Percentiles rank a stretch among this genome's conserved stretches.
Conservation (phyloP, 2,888 invertebrate genomes). For the Cybosia mesomella region DNA sequence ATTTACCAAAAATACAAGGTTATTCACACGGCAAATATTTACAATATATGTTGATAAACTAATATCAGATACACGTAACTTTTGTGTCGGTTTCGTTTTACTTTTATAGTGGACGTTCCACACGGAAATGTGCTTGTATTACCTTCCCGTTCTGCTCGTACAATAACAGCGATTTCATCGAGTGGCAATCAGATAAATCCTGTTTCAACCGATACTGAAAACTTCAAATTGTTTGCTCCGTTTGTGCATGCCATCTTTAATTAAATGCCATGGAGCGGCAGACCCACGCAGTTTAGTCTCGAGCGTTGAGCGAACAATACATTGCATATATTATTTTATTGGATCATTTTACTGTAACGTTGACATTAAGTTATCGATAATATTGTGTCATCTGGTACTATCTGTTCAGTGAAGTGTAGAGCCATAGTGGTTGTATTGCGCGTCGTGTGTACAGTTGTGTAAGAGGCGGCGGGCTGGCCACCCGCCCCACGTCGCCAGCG, state of each 20-base stretch:
- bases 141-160: slow-evolving; percentile 27
- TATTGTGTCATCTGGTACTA: slow-evolving; percentile 52
- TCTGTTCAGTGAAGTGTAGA: slow-evolving; percentile 42
- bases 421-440: slow-evolving; percentile 56
- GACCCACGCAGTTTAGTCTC: slow-evolving; percentile 67
- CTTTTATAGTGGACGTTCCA: background rate
- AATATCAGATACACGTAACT: slow-evolving; percentile 16
- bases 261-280: slow-evolving; percentile 63
- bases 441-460: slow-evolving; percentile 69
- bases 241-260: slow-evolving; percentile 74
- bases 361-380: slow-evolving; percentile 46
- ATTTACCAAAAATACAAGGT: slow-evolving; percentile 20
- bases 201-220: slow-evolving; percentile 80
- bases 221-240: slow-evolving; percentile 71
- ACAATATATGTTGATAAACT: slow-evolving; percentile 20
- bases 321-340: slow-evolving; percentile 25
- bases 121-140: background rate
- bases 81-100: slow-evolving; percentile 6
- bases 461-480: slow-evolving; percentile 72
- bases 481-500: slow-evolving; percentile 66
- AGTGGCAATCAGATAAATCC: slow-evolving; percentile 77
- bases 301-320: slow-evolving; percentile 55
- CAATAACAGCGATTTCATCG: slow-evolving; percentile 51
- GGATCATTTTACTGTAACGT: slow-evolving; percentile 13
- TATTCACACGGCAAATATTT: slow-evolving; percentile 29